Percentiles rank a stretch among this genome's conserved stretches.
Conservation (phyloP, 2,797 vertebrate species). For the Glyptemys insculpta region DNA sequence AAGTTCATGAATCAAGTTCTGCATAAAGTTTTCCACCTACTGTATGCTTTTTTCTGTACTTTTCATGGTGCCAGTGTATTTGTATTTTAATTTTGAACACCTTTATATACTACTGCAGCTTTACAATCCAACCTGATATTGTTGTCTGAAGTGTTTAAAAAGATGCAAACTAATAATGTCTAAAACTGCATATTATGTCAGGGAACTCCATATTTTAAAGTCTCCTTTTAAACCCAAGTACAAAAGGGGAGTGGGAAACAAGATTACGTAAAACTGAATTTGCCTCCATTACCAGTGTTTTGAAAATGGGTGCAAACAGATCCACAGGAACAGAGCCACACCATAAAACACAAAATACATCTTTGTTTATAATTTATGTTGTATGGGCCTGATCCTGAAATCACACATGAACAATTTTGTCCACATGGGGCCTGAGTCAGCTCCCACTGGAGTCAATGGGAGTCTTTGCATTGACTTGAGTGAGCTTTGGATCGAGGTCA, state of each 20-base stretch:
- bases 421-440: background rate
- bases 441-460: background rate
- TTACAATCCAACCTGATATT: rapidly evolving
- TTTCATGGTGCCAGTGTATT: background rate
- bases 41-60: background rate
- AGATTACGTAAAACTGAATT: background rate
- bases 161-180: too few relatives aligned
- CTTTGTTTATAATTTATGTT: background rate
- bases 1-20: background rate
- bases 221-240: background rate
- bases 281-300: background rate
- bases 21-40: background rate
- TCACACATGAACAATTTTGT: rapidly evolving
- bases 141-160: background rate
- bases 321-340: background rate
- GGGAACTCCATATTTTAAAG: background rate
- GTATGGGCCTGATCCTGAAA: background rate
- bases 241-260: background rate
- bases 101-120: background rate
- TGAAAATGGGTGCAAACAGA: background rate
- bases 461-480: background rate
- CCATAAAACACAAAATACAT: background rate
- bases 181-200: background rate
- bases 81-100: background rate
- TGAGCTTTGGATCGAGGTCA: background rate